Percentiles rank a stretch among this genome's conserved stretches.
Conservation (phyloP, 2,113 vertebrate species). For the Pachyramphus minor region DNA sequence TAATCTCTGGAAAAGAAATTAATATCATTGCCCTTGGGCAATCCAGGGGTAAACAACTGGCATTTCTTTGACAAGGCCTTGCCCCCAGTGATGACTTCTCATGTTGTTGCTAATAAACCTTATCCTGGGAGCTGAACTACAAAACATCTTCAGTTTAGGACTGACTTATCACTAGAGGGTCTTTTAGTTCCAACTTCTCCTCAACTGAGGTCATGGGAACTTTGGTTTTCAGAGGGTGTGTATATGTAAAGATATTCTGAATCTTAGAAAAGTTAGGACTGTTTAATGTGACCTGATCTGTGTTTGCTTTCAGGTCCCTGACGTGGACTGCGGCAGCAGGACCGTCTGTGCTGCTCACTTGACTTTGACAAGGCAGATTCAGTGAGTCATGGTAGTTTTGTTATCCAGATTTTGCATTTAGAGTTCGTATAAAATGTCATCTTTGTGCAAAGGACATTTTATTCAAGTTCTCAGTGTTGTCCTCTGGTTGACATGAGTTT, state of each 20-base stretch:
- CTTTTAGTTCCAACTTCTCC: background rate
- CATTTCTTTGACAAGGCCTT: background rate
- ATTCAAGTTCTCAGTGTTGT: background rate
- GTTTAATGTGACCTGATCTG: background rate
- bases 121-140: background rate
- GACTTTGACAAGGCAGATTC: background rate
- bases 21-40: background rate
- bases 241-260: background rate
- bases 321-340: slow-evolving; percentile 51
- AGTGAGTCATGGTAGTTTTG: slow-evolving; percentile 27
- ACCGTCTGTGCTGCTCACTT: slow-evolving; percentile 35
- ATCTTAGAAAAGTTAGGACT: background rate
- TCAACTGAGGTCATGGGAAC: background rate
- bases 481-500: background rate
- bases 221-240: background rate
- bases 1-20: background rate
- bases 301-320: slow-evolving; percentile 64
- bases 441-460: background rate
- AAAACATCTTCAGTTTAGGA: background rate
- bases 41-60: background rate
- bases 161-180: background rate
- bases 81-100: background rate
- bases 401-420: background rate
- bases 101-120: background rate
- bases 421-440: background rate